Percentiles rank a stretch among this genome's conserved stretches.
Evolutionary conservation across 2,888 invertebrate species (phyloP).

Genomic region (Anthophora plumipes): DNA sequence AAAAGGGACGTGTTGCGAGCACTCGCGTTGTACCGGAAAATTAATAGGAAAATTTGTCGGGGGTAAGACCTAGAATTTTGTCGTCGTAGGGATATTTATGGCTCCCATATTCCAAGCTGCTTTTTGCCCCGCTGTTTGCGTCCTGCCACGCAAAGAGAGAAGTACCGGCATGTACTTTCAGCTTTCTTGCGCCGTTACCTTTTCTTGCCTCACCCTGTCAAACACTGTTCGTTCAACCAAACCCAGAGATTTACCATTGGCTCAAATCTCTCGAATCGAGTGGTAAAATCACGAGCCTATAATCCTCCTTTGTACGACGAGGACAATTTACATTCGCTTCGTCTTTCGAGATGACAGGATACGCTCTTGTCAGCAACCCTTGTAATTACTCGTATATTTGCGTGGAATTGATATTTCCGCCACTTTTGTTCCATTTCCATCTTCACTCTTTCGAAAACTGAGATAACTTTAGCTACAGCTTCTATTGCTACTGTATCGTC

Average conservation of each 20-base stretch:
- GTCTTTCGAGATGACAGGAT: constrained; percentile 68
- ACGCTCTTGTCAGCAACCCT: constrained; percentile 63
- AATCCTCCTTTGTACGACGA: constrained; percentile 40
- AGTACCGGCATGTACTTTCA: constrained; percentile 17
- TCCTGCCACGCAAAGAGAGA: constrained; percentile 14
- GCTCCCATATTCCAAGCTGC: background rate
- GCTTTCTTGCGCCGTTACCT: constrained; percentile 15
- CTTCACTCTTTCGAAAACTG: background rate
- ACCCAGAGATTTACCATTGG: constrained; percentile 68
- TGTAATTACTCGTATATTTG: constrained; percentile 75
- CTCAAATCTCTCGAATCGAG: constrained; percentile 18
- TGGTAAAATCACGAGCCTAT: constrained; percentile 8
- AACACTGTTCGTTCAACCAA: constrained; percentile 31
- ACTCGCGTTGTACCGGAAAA: background rate
- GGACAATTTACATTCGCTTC: constrained; percentile 78
- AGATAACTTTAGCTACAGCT: too few species aligned
- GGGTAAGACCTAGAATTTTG: constrained; percentile 2
- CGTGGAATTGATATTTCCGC: constrained; percentile 29
- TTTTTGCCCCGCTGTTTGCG: constrained; percentile 37
- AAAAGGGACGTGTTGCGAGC: background rate
- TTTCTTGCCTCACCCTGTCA: constrained; percentile 30
- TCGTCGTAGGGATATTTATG: constrained; percentile 21
- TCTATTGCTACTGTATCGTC: too few species aligned
- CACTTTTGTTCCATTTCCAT: constrained; percentile 8
- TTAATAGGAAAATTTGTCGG: constrained; percentile 20